Conservation (phyloP, 2,888 invertebrate species). For the Panzeria rudis region DNA sequence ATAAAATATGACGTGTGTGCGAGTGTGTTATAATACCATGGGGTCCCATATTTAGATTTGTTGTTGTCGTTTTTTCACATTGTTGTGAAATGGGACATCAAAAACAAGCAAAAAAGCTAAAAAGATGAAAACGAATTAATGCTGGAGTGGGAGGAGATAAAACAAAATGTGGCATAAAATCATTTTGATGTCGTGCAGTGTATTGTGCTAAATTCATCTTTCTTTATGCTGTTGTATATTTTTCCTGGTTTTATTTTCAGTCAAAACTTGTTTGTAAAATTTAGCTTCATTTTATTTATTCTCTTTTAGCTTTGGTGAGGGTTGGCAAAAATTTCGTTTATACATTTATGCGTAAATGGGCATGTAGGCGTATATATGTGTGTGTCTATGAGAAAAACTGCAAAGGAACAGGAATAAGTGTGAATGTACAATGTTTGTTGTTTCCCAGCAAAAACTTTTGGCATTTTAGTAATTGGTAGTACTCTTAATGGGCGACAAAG, state of each 20-base stretch:
- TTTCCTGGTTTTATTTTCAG: conserved; percentile 39
- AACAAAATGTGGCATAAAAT: conserved; percentile 70
- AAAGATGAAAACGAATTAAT: conserved; percentile 58
- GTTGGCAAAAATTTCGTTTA: conserved; percentile 67
- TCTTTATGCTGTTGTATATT: conserved; percentile 40
- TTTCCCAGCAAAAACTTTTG: too few relatives aligned
- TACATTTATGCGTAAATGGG: conserved; percentile 13
- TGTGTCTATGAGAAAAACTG: conserved; percentile 35
- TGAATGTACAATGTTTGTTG: neutral
- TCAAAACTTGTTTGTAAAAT: conserved; percentile 61
- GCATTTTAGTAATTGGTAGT: too few relatives aligned
- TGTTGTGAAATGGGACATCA: conserved; percentile 55
- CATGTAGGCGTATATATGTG: neutral
- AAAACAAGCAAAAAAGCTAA: conserved; percentile 64
- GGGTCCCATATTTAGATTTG: conserved; percentile 65
- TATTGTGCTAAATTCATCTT: conserved; percentile 60
- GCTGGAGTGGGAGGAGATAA: conserved; percentile 50
- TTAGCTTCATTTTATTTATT: conserved; percentile 60
- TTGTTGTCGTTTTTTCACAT: conserved; percentile 37
- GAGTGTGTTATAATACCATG: conserved; percentile 58
- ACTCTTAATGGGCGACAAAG: too few relatives aligned
- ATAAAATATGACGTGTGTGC: conserved; percentile 25
- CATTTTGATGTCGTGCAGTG: conserved; percentile 72
- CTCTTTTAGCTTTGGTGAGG: conserved; percentile 57
- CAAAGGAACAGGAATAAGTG: conserved; percentile 34